A percentile compares a stretch with the other conserved stretches of the same genome.
Evolutionary conservation across 2,113 vertebrate species (phyloP).

Genomic region (Polyodon spathula): DNA sequence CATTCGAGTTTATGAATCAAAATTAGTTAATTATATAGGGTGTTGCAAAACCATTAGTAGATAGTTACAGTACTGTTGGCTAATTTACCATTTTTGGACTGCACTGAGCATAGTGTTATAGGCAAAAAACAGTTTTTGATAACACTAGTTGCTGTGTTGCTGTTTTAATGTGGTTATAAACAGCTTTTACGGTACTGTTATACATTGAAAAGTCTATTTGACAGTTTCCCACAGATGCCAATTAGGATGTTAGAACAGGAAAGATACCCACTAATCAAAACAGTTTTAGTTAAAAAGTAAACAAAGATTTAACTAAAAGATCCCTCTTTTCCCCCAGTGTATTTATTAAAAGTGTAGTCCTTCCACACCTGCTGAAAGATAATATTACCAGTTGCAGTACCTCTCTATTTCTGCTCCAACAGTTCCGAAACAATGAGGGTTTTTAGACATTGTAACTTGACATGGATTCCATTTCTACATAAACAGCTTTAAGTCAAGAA

Average conservation of each 20-base stretch:
- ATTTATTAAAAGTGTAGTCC: conserved; percentile 14
- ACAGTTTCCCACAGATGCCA: conserved; percentile 7
- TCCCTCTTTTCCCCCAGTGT: conserved; percentile 2
- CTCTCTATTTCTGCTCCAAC: conserved; percentile 42
- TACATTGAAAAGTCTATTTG: not conserved
- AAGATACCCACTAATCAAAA: conserved; percentile 1
- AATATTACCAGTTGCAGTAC: conserved; percentile 37
- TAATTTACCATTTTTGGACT: no score
- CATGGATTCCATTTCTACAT: conserved; percentile 37
- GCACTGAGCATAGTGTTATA: no score
- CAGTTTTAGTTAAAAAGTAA: conserved; percentile 13
- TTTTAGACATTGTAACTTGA: conserved; percentile 34
- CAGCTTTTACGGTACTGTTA: no score
- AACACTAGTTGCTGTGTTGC: no score
- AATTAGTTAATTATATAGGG: no score
- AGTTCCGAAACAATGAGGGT: conserved; percentile 31
- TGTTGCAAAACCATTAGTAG: no score
- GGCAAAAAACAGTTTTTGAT: no score
- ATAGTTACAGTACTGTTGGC: no score
- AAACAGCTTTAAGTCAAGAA: conserved; percentile 36
- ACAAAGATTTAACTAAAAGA: conserved; percentile 16
- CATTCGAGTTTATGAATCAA: no score
- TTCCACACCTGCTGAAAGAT: conserved; percentile 37
- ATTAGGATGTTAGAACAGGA: conserved; percentile 1
- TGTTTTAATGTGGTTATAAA: no score